phyloP scores from a whole-genome alignment of 2,888 invertebrate species.

The Tethea ocularis region DNA sequence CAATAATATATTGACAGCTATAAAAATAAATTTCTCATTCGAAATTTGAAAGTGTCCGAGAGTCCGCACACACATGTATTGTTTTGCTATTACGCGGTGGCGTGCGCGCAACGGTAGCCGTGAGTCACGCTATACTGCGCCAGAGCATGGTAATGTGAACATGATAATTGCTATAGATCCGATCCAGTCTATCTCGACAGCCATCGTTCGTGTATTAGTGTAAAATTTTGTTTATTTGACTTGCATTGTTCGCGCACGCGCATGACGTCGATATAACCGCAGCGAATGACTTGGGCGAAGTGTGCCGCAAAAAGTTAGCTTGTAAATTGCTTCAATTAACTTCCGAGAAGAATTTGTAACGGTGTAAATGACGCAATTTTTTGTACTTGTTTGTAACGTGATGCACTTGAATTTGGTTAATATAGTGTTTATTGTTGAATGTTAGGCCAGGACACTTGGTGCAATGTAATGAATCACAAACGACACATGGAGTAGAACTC shows the following conservation, averaged over 20 bases:
- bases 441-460: too few relatives aligned
- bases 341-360: neutral
- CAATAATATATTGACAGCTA: neutral
- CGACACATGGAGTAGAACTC: too few relatives aligned
- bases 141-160: constrained; percentile 46
- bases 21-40: neutral
- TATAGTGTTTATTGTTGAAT: neutral
- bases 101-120: constrained; percentile 53
- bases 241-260: constrained; percentile 20
- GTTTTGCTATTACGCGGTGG: constrained; percentile 18
- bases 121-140: constrained; percentile 58
- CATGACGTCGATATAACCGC: neutral
- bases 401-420: neutral
- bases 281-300: too few relatives aligned
- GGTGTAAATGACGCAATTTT: neutral
- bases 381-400: neutral
- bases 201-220: neutral
- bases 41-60: neutral
- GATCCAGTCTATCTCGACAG: neutral
- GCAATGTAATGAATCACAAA: too few relatives aligned
- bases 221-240: constrained; percentile 21
- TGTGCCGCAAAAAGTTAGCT: neutral
- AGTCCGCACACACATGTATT: neutral
- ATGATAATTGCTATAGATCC: constrained; percentile 55
- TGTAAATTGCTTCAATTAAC: constrained; percentile 3